Percentiles rank a stretch among this genome's conserved stretches.
These are phyloP conservation scores for Sminthopsis crassicaudata DNA, from an alignment of 2,113 vertebrate species.

Conservation along the genomic window DNA sequence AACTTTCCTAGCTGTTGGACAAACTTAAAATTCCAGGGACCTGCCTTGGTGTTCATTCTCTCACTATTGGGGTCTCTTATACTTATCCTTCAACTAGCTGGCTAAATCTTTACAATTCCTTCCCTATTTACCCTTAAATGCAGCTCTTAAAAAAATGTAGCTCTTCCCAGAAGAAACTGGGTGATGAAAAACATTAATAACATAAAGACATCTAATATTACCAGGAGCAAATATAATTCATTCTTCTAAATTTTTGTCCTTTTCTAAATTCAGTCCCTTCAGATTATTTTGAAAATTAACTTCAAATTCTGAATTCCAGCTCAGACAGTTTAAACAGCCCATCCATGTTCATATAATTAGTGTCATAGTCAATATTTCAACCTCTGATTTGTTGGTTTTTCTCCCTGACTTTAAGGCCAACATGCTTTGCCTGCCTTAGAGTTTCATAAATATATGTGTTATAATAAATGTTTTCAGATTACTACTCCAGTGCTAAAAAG, in stretches of 20 bases:
- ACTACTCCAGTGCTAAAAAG: background rate
- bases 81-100: background rate
- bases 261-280: background rate
- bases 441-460: background rate
- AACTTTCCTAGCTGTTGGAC: background rate
- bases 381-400: background rate
- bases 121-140: background rate
- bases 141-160: background rate
- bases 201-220: background rate
- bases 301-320: background rate
- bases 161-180: background rate
- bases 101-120: background rate
- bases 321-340: background rate
- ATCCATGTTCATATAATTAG: background rate
- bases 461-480: background rate
- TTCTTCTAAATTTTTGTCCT: background rate
- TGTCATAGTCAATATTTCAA: background rate
- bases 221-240: background rate
- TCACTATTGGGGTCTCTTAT: background rate
- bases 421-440: background rate
- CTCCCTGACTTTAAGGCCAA: background rate
- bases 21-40: background rate
- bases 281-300: background rate
- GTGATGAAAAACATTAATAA: background rate
- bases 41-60: background rate